Conservation (phyloP, 2,113 vertebrate species). For the Benitochromis conjunctus region DNA sequence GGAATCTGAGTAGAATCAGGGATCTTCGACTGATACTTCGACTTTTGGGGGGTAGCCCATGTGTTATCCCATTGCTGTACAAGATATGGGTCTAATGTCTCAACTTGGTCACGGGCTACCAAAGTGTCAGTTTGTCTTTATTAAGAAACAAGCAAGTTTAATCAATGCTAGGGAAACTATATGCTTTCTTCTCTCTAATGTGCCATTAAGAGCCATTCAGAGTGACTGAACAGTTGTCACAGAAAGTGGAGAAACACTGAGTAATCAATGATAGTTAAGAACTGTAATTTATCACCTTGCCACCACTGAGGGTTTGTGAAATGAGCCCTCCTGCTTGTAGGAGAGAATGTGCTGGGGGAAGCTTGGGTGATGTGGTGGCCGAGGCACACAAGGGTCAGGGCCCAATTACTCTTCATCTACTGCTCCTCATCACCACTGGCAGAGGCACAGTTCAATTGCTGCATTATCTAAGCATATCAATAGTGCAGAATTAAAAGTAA, state of each 20-base stretch:
- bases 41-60: neutral
- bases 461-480: slow-evolving; percentile 75
- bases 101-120: slow-evolving; percentile 50
- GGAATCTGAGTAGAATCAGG: neutral
- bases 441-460: slow-evolving; percentile 69
- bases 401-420: slow-evolving; percentile 79
- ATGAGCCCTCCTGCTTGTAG: slow-evolving; percentile 66
- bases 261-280: slow-evolving; percentile 98
- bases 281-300: slow-evolving; percentile 98
- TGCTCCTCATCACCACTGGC: slow-evolving; percentile 68
- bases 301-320: slow-evolving; percentile 82
- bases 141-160: slow-evolving; percentile 78
- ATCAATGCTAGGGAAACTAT: slow-evolving; percentile 71
- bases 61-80: slow-evolving; percentile 6
- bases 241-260: slow-evolving; percentile 86
- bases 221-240: slow-evolving; percentile 91
- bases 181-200: slow-evolving; percentile 80
- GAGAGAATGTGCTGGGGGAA: slow-evolving; percentile 47
- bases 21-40: neutral
- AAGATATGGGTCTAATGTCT: slow-evolving; percentile 36
- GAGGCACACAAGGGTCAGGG: slow-evolving; percentile 65
- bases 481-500: slow-evolving; percentile 73
- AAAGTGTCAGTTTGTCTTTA: slow-evolving; percentile 80
- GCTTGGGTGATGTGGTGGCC: slow-evolving; percentile 50
- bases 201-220: slow-evolving; percentile 88